Evolutionary conservation across 2,797 vertebrate species (phyloP).

Genomic region (Artibeus jamaicensis): DNA sequence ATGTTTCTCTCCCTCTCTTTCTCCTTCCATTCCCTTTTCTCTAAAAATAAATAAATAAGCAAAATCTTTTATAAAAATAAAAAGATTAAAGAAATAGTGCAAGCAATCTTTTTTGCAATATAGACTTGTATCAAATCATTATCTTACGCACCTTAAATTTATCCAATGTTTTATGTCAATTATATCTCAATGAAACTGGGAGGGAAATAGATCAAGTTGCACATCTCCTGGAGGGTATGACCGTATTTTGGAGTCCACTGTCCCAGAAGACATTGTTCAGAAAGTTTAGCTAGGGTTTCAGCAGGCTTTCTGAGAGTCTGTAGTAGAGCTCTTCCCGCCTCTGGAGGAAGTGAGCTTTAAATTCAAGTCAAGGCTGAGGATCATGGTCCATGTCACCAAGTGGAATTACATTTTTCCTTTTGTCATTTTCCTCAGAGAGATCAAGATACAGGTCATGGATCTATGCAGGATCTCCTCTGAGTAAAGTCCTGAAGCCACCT

Average conservation of each 20-base stretch:
- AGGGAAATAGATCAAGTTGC: background rate
- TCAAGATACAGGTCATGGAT: background rate
- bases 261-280: background rate
- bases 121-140: background rate
- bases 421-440: background rate
- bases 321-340: background rate
- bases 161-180: background rate
- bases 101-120: background rate
- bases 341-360: background rate
- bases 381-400: background rate
- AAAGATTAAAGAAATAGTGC: background rate
- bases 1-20: too few relatives aligned
- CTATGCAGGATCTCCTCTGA: background rate
- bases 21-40: too few relatives aligned
- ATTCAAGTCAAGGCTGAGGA: background rate
- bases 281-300: background rate
- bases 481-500: background rate
- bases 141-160: background rate
- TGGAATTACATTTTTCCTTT: background rate
- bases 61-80: background rate
- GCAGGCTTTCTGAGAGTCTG: background rate
- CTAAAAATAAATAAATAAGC: too few relatives aligned
- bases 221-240: background rate
- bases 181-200: background rate
- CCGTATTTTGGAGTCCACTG: background rate